A percentile compares a stretch with the other conserved stretches of the same genome.
phyloP scores from a whole-genome alignment of 1,140 invertebrate species.

The Maniola jurtina region DNA sequence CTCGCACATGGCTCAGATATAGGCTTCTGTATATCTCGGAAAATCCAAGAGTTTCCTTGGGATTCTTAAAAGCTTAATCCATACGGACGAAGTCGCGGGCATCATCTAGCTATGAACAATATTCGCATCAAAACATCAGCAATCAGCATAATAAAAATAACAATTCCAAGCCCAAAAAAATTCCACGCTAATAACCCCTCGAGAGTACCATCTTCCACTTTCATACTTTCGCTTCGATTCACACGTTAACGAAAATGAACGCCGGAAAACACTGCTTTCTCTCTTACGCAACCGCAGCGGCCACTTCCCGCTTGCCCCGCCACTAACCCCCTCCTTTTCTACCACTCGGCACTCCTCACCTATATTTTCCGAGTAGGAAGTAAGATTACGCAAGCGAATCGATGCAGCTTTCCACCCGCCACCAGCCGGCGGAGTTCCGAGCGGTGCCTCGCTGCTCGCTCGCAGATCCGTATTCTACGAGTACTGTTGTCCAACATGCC shows the following conservation, averaged over 20 bases:
- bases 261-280: constrained; percentile 71
- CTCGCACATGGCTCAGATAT: too few relatives aligned
- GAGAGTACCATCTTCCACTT: constrained; percentile 32
- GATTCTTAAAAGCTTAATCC: too few relatives aligned
- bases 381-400: constrained; percentile 58
- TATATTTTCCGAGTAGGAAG: constrained; percentile 72
- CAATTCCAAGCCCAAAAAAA: neutral
- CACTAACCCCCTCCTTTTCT: constrained; percentile 19
- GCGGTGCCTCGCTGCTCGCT: too few relatives aligned
- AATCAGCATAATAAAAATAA: neutral
- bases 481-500: too few relatives aligned
- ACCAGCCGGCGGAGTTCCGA: too few relatives aligned
- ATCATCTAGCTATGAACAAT: neutral
- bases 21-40: too few relatives aligned
- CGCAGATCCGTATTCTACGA: too few relatives aligned
- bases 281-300: constrained; percentile 61
- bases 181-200: neutral
- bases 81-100: too few relatives aligned
- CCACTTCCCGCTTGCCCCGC: constrained; percentile 57
- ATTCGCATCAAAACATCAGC: neutral
- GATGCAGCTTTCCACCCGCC: constrained; percentile 56
- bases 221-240: constrained; percentile 70
- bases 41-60: too few relatives aligned
- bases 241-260: constrained; percentile 75
- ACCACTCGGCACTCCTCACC: constrained; percentile 59